These are phyloP conservation scores for Amphiprion ocellaris DNA, from an alignment of 2,113 vertebrate species.

Conservation along the genomic window DNA sequence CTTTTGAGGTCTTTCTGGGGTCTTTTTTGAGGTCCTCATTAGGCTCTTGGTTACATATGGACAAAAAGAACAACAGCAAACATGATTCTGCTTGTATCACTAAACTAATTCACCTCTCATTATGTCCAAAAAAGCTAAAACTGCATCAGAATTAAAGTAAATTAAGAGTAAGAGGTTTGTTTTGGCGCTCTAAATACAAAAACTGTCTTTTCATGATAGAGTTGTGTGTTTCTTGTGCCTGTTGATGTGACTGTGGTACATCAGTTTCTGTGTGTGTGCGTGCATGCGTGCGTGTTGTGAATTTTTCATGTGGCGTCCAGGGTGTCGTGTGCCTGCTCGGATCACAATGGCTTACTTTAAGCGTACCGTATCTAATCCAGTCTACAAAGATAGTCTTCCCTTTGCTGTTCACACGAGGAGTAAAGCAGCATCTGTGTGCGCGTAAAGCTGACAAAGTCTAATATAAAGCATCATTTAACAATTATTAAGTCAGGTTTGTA, in stretches of 20 bases:
- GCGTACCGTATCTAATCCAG: slow-evolving; percentile 9
- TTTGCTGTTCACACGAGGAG: background rate
- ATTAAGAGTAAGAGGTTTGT: too few relatives aligned
- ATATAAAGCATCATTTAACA: background rate
- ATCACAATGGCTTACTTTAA: slow-evolving; percentile 56
- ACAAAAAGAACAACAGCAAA: too few relatives aligned
- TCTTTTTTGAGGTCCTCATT: too few relatives aligned
- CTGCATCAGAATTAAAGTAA: too few relatives aligned
- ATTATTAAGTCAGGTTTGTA: background rate
- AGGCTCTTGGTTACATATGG: too few relatives aligned
- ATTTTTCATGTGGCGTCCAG: slow-evolving; percentile 69
- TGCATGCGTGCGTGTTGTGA: slow-evolving; percentile 46
- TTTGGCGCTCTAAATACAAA: too few relatives aligned
- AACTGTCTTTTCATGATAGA: too few relatives aligned
- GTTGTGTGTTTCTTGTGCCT: background rate
- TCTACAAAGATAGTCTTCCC: background rate
- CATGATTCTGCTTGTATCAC: too few relatives aligned
- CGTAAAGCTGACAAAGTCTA: background rate
- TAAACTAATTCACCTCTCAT: too few relatives aligned
- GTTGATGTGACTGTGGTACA: background rate
- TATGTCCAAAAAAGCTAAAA: too few relatives aligned
- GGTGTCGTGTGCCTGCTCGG: slow-evolving; percentile 44
- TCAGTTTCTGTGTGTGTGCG: background rate
- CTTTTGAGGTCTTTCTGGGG: too few relatives aligned
- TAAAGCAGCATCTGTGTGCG: background rate